Evolutionary conservation across 2,888 invertebrate species (phyloP), one percentile per base, ranked within the genome.

Genomic region (Caenorhabditis sulstoni): DNA sequence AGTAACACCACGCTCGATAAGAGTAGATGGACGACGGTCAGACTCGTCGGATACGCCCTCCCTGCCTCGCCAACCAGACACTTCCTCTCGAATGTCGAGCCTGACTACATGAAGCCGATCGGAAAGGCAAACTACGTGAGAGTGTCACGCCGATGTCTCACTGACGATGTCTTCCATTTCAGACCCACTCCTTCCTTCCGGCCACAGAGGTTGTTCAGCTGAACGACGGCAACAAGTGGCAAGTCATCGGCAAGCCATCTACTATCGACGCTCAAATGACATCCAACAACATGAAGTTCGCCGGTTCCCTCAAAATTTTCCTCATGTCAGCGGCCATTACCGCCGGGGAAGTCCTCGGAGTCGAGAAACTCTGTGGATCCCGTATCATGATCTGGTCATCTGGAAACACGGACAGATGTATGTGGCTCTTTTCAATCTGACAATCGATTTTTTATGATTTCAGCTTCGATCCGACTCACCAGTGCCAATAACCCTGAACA

Each of bases 31-130:
- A 12, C n/a, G 12, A 50, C 68, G 14, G 29, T 14, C 4, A 59
- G 68, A 45, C 52, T 70, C 12, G 53, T 70, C 23, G 70, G 70
- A 14, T 70, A 70, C 47, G 70, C 47, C 8, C 55, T 70, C 29
- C 16, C 61, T 16, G n/a, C 41, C 35, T 16, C 50, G 5, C 41
- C 61, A 18, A 39, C 47, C 16, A 53, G 55, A 61, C 61, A 55
- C 37, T 61, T 62, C 20, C 61, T 70, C 4, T 37, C 61, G 23
- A 62, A 62, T 20, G 3, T 18, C 18, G 11, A 35, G 3, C 70
- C 70, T 37, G 70, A 70, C 18, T 70, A 20, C 37, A 4, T 11
- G 14, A 70, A 70, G 39, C 12, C 44, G 3, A 44, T 61, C 11
- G 44, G 23, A 16, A 59, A 52, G 16, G 39, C 52, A 9, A 70